These are phyloP conservation scores for Neodontobutis hainanensis DNA, from an alignment of 2,113 vertebrate genomes.

Conservation along the genomic window DNA sequence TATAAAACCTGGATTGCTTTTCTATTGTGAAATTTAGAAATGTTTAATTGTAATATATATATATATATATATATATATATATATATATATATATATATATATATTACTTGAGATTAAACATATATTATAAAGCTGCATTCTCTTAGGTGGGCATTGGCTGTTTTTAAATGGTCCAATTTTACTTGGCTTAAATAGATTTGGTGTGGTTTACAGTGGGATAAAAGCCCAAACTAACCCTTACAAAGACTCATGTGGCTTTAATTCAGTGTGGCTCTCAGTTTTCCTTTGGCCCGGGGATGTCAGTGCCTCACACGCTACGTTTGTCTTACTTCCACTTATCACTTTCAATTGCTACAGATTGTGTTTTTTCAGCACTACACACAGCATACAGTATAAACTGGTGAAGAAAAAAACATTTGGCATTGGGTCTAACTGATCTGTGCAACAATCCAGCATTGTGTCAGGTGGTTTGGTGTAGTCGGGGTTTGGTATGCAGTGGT, in stretches of 20 bases:
- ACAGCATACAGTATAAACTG: not conserved
- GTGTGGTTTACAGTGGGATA: slow-evolving; percentile 1
- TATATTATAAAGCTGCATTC: not conserved
- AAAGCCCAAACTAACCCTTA: slow-evolving; percentile 11
- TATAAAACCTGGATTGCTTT: too few relatives aligned
- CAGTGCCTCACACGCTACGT: slow-evolving; percentile 12
- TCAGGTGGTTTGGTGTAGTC: slow-evolving; percentile 37
- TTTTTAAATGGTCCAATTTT: slow-evolving; percentile 1
- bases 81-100: too few relatives aligned
- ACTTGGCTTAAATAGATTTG: slow-evolving; percentile 10
- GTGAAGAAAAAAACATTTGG: slow-evolving; percentile 12
- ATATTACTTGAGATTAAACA: too few relatives aligned
- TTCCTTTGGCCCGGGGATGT: slow-evolving; percentile 9
- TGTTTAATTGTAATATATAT: too few relatives aligned
- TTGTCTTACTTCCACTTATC: not conserved
- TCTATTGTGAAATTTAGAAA: too few relatives aligned
- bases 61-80: too few relatives aligned
- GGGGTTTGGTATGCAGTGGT: slow-evolving; percentile 35
- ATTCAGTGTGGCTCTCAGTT: slow-evolving; percentile 9
- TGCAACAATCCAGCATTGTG: slow-evolving; percentile 9
- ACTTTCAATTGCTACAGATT: not conserved
- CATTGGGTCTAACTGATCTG: not conserved
- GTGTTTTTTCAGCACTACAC: not conserved
- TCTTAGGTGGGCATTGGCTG: not conserved
- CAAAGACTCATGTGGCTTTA: slow-evolving; percentile 13